These are phyloP conservation scores for Lasiurus borealis DNA, from an alignment of 2,113 vertebrate species.

Conservation along the genomic window DNA sequence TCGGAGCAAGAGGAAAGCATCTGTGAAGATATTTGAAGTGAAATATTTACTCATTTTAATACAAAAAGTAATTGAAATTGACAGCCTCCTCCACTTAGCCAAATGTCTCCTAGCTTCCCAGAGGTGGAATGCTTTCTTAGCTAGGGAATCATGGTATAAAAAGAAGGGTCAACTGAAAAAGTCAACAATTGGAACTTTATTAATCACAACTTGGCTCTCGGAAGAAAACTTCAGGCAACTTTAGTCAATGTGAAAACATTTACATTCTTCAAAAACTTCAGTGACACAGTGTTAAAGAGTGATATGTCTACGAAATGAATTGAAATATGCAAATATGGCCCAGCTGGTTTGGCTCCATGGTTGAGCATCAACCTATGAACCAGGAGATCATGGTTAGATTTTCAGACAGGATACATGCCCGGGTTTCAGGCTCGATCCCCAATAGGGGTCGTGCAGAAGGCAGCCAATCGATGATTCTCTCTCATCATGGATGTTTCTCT, in stretches of 20 bases:
- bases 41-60: slow-evolving; percentile 71
- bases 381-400: too few relatives aligned
- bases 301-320: neutral
- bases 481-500: too few relatives aligned
- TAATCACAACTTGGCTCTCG: slow-evolving; percentile 19
- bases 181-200: slow-evolving; percentile 44
- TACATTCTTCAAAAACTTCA: slow-evolving; percentile 33
- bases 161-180: slow-evolving; percentile 22
- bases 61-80: slow-evolving; percentile 68
- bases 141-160: slow-evolving; percentile 35
- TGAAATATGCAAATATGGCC: neutral
- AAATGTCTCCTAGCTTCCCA: slow-evolving; percentile 44
- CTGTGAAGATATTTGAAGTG: slow-evolving; percentile 61
- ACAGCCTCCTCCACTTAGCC: slow-evolving; percentile 38
- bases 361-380: too few relatives aligned
- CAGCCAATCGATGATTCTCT: too few relatives aligned
- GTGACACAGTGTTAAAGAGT: neutral
- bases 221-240: slow-evolving; percentile 38
- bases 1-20: slow-evolving; percentile 57
- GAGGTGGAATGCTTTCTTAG: slow-evolving; percentile 55
- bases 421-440: too few relatives aligned
- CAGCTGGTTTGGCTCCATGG: too few relatives aligned
- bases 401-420: too few relatives aligned
- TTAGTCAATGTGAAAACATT: slow-evolving; percentile 12
- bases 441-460: too few relatives aligned